A percentile compares a stretch with the other conserved stretches of the same genome.
These are phyloP conservation scores for Lasiurus cinereus DNA, from an alignment of 2,113 vertebrate genomes.

Conservation along the genomic window DNA sequence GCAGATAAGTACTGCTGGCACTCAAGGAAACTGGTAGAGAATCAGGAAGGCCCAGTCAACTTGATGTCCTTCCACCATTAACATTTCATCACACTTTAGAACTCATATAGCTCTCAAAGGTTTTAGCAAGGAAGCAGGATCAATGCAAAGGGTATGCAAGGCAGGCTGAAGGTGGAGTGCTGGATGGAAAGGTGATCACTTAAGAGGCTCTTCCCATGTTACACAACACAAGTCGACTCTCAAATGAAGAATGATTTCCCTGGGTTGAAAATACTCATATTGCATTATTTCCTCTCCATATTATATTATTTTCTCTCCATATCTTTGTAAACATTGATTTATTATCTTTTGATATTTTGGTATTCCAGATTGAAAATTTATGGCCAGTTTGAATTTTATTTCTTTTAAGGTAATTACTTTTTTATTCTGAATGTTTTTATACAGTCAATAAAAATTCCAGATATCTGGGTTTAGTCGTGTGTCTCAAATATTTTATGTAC, in stretches of 20 bases:
- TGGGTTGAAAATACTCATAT: neutral
- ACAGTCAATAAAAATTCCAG: neutral
- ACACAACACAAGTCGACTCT: neutral
- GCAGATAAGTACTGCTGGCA: neutral
- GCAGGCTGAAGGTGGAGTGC: neutral
- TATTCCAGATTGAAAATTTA: neutral
- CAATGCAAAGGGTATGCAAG: constrained; percentile 1
- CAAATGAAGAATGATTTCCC: neutral
- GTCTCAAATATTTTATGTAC: constrained; percentile 10
- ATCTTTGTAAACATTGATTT: neutral
- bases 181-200: neutral
- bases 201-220: neutral
- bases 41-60: neutral
- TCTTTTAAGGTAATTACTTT: constrained; percentile 6
- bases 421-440: neutral
- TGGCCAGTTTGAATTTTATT: constrained; percentile 34
- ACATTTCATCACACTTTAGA: neutral
- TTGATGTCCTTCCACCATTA: neutral
- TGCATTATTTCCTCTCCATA: neutral
- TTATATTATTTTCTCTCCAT: neutral
- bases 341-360: neutral
- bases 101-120: neutral
- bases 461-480: neutral
- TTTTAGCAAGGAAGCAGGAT: neutral
- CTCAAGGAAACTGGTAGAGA: neutral